phyloP scores from a whole-genome alignment of 2,888 invertebrate species.

The Abrostola tripartita region DNA sequence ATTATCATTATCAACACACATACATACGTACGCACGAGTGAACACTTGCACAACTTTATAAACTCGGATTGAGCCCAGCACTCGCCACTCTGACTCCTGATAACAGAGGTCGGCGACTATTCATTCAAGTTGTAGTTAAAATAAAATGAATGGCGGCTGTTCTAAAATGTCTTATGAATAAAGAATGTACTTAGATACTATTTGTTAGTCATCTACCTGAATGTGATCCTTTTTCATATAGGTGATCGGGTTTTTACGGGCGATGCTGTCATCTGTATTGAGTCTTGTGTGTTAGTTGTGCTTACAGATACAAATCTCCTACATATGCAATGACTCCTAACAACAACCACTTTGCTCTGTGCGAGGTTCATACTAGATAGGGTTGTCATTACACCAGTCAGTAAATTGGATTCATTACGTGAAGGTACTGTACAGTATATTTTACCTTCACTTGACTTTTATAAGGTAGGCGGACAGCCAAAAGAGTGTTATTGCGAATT shows the following conservation, averaged over 20 bases:
- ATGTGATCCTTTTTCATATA: conserved; percentile 14
- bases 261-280: not conserved
- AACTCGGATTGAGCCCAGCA: conserved; percentile 62
- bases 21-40: conserved; percentile 21
- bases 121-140: conserved; percentile 78
- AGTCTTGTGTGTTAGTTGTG: not conserved
- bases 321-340: too few relatives aligned
- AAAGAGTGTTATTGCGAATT: too few relatives aligned
- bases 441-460: too few relatives aligned
- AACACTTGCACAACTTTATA: conserved; percentile 56
- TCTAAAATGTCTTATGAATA: conserved; percentile 37
- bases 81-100: conserved; percentile 65
- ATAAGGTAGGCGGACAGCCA: too few relatives aligned
- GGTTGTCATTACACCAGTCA: too few relatives aligned
- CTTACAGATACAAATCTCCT: too few relatives aligned
- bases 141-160: conserved; percentile 72
- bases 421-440: too few relatives aligned
- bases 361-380: too few relatives aligned
- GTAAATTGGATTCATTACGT: too few relatives aligned
- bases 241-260: conserved; percentile 3
- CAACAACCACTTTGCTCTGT: too few relatives aligned
- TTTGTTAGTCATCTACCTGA: conserved; percentile 8
- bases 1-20: conserved; percentile 48
- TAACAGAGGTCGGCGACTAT: conserved; percentile 74
- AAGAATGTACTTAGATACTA: conserved; percentile 27